These are phyloP conservation scores for Odocoileus hemionus DNA, from an alignment of 2,113 vertebrate genomes.

Conservation along the genomic window DNA sequence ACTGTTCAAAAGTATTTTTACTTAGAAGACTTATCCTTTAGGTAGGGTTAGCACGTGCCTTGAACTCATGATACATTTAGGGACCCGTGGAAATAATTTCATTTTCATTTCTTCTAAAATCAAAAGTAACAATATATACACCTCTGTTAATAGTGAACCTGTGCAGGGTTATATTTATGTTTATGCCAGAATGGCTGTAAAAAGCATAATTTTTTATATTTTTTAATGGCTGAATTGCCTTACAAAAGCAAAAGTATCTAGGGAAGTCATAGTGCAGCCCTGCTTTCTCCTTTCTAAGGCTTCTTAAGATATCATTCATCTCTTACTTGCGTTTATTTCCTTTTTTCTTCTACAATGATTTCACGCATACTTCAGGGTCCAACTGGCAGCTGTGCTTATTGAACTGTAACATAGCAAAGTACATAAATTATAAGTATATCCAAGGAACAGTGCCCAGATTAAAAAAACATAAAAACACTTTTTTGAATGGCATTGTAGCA, in stretches of 20 bases:
- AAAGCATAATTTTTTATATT: background rate
- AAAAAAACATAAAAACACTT: background rate
- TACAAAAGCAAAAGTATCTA: background rate
- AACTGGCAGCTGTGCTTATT: background rate
- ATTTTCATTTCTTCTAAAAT: conserved; percentile 34
- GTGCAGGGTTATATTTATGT: background rate
- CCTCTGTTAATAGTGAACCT: background rate
- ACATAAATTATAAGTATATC: background rate
- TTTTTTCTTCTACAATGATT: background rate
- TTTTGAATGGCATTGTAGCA: background rate
- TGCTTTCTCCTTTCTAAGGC: background rate
- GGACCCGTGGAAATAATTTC: background rate
- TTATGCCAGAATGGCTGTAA: background rate
- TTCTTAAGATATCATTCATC: background rate
- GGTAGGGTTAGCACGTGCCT: background rate
- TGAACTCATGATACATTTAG: background rate
- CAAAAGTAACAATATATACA: background rate
- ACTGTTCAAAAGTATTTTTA: background rate
- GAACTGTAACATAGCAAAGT: background rate
- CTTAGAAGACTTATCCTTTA: background rate
- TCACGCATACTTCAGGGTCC: background rate
- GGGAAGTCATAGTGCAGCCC: background rate
- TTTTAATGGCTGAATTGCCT: background rate
- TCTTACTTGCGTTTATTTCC: background rate
- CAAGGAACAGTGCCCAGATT: background rate